A percentile compares a stretch with the other conserved stretches of the same genome.
phyloP scores from a whole-genome alignment of 2,888 invertebrate species.

The Belgica antarctica region DNA sequence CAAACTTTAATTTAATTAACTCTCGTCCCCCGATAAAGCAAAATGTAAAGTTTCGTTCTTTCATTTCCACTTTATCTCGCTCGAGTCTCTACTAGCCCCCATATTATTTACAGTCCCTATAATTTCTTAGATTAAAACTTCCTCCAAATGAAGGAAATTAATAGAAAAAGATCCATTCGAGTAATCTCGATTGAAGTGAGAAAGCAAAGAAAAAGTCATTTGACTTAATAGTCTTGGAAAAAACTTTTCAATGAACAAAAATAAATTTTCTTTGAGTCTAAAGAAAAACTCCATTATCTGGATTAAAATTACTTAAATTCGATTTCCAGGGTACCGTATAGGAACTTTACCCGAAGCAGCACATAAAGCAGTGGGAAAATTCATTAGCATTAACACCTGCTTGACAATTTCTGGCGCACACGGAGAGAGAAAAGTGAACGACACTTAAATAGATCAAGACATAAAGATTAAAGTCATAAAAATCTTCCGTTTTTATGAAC shows the following conservation, averaged over 20 bases:
- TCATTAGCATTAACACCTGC: conserved; percentile 33
- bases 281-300: conserved; percentile 38
- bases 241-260: conserved; percentile 25
- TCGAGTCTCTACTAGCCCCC: too few species aligned
- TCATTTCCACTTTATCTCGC: conserved; percentile 19
- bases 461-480: conserved; percentile 37
- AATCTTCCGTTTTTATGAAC: conserved; percentile 21
- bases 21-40: conserved; percentile 25
- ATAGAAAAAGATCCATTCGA: background rate
- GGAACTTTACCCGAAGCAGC: background rate
- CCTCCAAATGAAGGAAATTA: background rate
- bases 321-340: background rate
- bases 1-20: conserved; percentile 42
- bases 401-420: conserved; percentile 5
- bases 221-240: conserved; percentile 19
- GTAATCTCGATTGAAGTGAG: background rate
- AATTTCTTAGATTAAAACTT: conserved; percentile 10
- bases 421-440: too few species aligned
- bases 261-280: conserved; percentile 19
- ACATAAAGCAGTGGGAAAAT: conserved; percentile 19
- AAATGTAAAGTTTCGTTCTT: background rate
- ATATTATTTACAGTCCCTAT: background rate
- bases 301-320: conserved; percentile 37
- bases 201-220: conserved; percentile 29
- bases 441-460: conserved; percentile 19